phyloP scores from a whole-genome alignment of 2,797 vertebrate species.

The Paguma larvata region DNA sequence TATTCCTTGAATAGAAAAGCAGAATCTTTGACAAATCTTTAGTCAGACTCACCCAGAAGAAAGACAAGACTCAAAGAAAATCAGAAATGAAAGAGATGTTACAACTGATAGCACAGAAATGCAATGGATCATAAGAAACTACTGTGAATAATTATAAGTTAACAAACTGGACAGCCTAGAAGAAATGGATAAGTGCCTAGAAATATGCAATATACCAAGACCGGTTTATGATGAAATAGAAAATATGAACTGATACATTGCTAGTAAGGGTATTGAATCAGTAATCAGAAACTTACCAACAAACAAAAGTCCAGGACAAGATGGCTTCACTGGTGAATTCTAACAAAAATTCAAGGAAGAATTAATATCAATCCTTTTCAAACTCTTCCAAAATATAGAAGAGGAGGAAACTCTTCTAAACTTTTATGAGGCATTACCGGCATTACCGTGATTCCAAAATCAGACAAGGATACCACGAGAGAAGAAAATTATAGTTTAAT shows the following conservation, averaged over 20 bases:
- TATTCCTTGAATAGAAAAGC: not conserved
- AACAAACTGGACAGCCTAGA: not conserved
- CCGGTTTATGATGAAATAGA: not conserved
- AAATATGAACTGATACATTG: not conserved
- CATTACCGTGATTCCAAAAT: not conserved
- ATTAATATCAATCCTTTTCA: not conserved
- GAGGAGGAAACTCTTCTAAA: not conserved
- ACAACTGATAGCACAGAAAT: not conserved
- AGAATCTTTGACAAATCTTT: not conserved
- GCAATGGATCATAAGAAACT: not conserved
- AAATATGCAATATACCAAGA: not conserved
- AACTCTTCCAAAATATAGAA: not conserved
- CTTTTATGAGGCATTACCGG: not conserved
- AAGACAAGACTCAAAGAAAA: not conserved
- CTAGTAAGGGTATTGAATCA: not conserved
- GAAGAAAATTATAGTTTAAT: not conserved
- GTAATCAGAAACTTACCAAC: not conserved
- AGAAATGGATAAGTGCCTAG: not conserved
- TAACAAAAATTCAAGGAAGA: not conserved
- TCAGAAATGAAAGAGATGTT: not conserved
- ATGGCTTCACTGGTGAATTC: not conserved
- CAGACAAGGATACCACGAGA: not conserved
- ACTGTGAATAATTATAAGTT: not conserved
- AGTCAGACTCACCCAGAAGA: not conserved
- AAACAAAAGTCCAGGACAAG: not conserved